These are phyloP conservation scores for Leucoptera coffeella DNA, from an alignment of 2,888 invertebrate species.

Conservation along the genomic window DNA sequence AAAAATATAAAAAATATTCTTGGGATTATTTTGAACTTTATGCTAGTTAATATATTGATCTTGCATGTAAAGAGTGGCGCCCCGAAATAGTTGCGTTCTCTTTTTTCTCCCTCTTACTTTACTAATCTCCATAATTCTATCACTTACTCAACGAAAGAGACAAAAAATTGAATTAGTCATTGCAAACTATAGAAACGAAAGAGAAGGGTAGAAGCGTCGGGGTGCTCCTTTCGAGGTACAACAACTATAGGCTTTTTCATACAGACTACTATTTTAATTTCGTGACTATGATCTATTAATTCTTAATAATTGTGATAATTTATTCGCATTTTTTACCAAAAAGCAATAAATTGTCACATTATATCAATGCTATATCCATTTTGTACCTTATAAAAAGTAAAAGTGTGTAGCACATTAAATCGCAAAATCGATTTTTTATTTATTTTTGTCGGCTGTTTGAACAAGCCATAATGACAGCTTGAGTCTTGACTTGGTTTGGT, in stretches of 20 bases:
- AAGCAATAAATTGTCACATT: too few species aligned
- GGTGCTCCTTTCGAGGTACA: slow-evolving; percentile 1
- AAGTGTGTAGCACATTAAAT: too few species aligned
- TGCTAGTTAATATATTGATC: too few species aligned
- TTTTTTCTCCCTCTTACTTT: slow-evolving; percentile 2
- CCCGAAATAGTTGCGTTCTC: not conserved
- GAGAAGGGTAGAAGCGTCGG: slow-evolving; percentile 3
- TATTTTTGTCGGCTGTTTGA: too few species aligned
- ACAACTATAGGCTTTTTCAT: slow-evolving; percentile 2
- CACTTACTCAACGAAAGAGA: slow-evolving; percentile 2
- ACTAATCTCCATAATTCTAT: slow-evolving; percentile 1
- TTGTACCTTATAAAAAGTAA: not conserved
- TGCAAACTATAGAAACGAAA: not conserved
- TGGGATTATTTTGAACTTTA: too few species aligned
- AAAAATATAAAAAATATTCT: too few species aligned
- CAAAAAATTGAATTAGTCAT: not conserved
- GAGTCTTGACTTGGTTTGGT: slow-evolving; percentile 54
- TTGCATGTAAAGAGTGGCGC: too few species aligned
- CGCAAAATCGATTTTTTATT: too few species aligned
- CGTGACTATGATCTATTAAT: too few species aligned
- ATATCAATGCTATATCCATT: too few species aligned
- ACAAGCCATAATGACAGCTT: slow-evolving; percentile 46
- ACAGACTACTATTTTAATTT: not conserved
- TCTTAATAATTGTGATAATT: too few species aligned
- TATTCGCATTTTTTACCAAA: too few species aligned